These are phyloP conservation scores for Eolophus roseicapilla DNA, from an alignment of 2,113 vertebrate species.

Conservation along the genomic window DNA sequence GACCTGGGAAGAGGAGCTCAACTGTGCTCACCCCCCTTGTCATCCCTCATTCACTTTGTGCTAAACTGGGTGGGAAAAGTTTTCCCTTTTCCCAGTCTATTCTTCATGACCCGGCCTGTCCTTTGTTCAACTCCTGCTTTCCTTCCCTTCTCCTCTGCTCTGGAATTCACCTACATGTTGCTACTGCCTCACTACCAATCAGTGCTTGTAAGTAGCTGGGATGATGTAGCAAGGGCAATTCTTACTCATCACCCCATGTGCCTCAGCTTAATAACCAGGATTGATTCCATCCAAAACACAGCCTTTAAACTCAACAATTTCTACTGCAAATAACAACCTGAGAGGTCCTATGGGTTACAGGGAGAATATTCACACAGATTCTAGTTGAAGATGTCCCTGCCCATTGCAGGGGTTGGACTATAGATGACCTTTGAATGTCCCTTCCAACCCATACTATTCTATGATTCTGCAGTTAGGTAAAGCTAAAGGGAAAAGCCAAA, in stretches of 20 bases:
- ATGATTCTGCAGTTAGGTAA: not conserved
- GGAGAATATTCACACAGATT: not conserved
- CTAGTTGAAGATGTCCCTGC: not conserved
- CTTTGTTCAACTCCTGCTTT: not conserved
- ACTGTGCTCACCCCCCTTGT: not conserved
- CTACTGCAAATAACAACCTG: not conserved
- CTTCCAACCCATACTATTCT: not conserved
- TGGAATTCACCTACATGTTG: not conserved
- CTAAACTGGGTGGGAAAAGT: rapidly evolving
- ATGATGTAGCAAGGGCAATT: not conserved
- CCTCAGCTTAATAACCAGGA: not conserved
- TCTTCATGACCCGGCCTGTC: not conserved
- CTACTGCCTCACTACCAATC: not conserved
- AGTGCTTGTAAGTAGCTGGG: not conserved
- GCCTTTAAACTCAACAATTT: not conserved
- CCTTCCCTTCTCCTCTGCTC: not conserved
- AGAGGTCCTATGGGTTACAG: not conserved
- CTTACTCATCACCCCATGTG: not conserved
- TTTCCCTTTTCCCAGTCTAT: not conserved
- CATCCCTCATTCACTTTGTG: not conserved
- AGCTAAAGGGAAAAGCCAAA: not conserved
- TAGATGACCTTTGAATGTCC: not conserved
- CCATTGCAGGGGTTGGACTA: not conserved
- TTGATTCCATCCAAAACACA: not conserved
- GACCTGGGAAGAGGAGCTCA: not conserved